Conservation (phyloP, 1,140 invertebrate genomes). For the Drosophila orena region DNA sequence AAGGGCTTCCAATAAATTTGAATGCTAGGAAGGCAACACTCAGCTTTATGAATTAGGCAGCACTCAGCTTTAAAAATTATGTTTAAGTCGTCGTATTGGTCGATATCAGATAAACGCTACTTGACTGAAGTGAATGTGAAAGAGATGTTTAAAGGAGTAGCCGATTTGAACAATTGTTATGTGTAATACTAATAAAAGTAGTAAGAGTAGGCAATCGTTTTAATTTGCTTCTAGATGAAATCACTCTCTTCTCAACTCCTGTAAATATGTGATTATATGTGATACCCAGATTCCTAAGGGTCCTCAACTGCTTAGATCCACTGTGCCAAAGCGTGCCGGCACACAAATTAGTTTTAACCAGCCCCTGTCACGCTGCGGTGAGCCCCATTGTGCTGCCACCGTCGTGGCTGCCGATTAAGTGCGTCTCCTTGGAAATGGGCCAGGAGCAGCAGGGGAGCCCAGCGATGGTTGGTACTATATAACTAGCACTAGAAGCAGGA, state of each 20-base stretch:
- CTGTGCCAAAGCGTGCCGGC: constrained; percentile 43
- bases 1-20: not conserved
- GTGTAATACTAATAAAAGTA: too few relatives aligned
- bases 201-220: too few relatives aligned
- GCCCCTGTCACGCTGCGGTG: constrained; percentile 76
- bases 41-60: not conserved
- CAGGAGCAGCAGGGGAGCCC: not conserved
- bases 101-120: too few relatives aligned
- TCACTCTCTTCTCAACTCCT: too few relatives aligned
- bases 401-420: constrained; percentile 69
- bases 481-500: constrained; percentile 7
- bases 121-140: too few relatives aligned
- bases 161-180: too few relatives aligned
- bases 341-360: constrained; percentile 81
- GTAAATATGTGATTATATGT: not conserved
- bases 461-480: not conserved
- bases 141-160: too few relatives aligned
- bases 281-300: not conserved
- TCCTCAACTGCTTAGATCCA: constrained; percentile 1
- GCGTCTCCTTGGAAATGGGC: constrained; percentile 45
- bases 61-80: too few relatives aligned
- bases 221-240: too few relatives aligned
- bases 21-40: not conserved
- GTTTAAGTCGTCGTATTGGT: not conserved
- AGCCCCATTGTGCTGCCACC: constrained; percentile 60